Percentiles rank a stretch among this genome's conserved stretches.
phyloP scores from a whole-genome alignment of 2,888 invertebrate genomes.

The Ormyrus pomaceus region DNA sequence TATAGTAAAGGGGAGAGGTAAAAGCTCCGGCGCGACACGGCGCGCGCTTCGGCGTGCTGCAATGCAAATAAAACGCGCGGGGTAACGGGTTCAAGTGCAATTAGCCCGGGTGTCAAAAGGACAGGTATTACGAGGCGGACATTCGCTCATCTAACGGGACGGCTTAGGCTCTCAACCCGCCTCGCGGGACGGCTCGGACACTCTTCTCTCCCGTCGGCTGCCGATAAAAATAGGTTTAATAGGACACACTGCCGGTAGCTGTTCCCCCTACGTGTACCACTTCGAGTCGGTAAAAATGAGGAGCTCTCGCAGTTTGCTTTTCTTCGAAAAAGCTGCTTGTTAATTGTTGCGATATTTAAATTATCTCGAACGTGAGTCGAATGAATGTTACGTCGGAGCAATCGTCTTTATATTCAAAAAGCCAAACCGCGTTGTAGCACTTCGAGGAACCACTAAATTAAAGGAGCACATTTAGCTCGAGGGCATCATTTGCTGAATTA shows the following conservation, averaged over 20 bases:
- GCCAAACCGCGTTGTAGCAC: too few species aligned
- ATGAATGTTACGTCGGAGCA: too few species aligned
- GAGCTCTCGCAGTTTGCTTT: too few species aligned
- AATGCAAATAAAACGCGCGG: conserved; percentile 56
- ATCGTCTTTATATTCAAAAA: too few species aligned
- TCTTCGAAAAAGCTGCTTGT: too few species aligned
- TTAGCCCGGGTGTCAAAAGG: conserved; percentile 59
- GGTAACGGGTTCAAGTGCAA: conserved; percentile 56
- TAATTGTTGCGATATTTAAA: too few species aligned
- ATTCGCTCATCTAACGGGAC: conserved; percentile 54
- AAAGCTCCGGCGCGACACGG: conserved; percentile 2
- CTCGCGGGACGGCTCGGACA: background rate
- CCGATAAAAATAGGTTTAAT: conserved; percentile 54
- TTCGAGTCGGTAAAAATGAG: too few species aligned
- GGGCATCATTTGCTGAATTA: too few species aligned
- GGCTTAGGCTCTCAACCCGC: background rate
- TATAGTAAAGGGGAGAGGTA: background rate
- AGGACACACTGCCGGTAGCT: conserved; percentile 8
- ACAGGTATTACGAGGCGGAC: conserved; percentile 52
- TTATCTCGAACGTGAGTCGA: too few species aligned
- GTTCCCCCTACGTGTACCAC: background rate
- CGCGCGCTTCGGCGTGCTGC: conserved; percentile 23
- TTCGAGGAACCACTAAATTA: too few species aligned
- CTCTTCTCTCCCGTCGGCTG: background rate
- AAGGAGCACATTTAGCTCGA: too few species aligned